Base-by-base conservation (phyloP, 2,113 vertebrate species). In the Danionella cerebrum region DNA sequence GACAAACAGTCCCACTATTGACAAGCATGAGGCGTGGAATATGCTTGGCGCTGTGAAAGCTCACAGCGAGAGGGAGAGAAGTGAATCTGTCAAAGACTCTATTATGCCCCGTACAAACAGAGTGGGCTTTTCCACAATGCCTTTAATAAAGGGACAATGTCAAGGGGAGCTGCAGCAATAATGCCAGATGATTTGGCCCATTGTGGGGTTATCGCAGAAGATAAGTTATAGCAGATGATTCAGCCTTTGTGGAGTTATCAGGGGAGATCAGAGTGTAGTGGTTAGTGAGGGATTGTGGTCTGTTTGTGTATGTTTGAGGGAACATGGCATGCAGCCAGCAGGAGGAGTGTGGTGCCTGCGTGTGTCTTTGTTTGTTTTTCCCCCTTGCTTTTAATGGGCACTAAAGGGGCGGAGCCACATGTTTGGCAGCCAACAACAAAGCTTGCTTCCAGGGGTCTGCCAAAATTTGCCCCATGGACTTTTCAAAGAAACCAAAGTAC, bases 81-180 rank as follows among this genome's bases (percentile, higher is more conserved):
- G 83, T 79, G 79, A 87, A 82, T 84, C 84, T 85, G 86, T 89
- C 83, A 89, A 85, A 88, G 87, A 79, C 52, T 83, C 85, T 78
- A 87, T 90, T 89, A 86, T 89, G 71, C 29, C 47, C 65, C 67
- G 69, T 84, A 80, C 80, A 84, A 81, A 82, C 83, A 85, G 70
- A 79, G 71, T 71, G 75, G 72, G 65, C 70, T 47, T 65, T 70
- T 80, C 65, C 75, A 86, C 86, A 88, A 88, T 85, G 80, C 75
- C 73, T 81, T 83, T 85, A 84, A 88, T 88, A 86, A 82, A 80
- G 83, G 81, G 80, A 83, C 77, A 83, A 83, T 84, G 88, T 88
- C 80, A 82, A 83, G 78, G 83, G 82, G 83, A 78, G 79, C 74
- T 67, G 2, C 53, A 42, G 78, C 76, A 70, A 86, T 84, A 85